Conservation (phyloP, 1,140 invertebrate genomes). For the Zaprionus vittiger region DNA sequence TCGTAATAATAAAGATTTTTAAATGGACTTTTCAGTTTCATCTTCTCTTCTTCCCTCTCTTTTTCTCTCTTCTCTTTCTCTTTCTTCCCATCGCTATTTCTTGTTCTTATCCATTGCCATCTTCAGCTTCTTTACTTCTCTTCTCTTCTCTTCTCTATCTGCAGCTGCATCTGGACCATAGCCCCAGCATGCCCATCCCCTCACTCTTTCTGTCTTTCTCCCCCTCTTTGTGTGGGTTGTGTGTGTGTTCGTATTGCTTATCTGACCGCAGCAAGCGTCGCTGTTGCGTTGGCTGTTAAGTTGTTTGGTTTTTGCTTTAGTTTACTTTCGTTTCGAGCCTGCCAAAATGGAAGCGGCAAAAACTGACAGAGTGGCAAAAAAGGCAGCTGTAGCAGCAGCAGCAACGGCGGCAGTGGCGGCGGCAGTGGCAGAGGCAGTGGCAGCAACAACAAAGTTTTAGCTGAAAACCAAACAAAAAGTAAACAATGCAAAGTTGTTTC, state of each 20-base stretch:
- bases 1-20: background rate
- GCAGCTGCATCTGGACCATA: background rate
- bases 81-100: background rate
- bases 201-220: background rate
- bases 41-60: background rate
- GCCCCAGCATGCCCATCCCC: background rate
- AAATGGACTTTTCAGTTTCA: conserved; percentile 1
- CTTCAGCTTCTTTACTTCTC: conserved; percentile 4
- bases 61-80: background rate
- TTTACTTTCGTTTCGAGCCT: conserved; percentile 58
- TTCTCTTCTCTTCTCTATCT: conserved; percentile 18
- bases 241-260: conserved; percentile 45
- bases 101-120: conserved; percentile 16
- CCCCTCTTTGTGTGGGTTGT: background rate
- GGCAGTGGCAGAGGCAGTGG: background rate
- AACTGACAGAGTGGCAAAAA: conserved; percentile 46
- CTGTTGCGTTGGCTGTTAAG: conserved; percentile 54
- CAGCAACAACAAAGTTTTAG: conserved; percentile 52
- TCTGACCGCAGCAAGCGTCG: conserved; percentile 53
- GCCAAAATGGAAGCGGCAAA: conserved; percentile 48
- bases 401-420: background rate
- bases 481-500: conserved; percentile 69
- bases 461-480: conserved; percentile 67
- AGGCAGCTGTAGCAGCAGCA: background rate
- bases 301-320: conserved; percentile 61